phyloP scores from a whole-genome alignment of 2,888 invertebrate genomes.

The Dorcus hopei region DNA sequence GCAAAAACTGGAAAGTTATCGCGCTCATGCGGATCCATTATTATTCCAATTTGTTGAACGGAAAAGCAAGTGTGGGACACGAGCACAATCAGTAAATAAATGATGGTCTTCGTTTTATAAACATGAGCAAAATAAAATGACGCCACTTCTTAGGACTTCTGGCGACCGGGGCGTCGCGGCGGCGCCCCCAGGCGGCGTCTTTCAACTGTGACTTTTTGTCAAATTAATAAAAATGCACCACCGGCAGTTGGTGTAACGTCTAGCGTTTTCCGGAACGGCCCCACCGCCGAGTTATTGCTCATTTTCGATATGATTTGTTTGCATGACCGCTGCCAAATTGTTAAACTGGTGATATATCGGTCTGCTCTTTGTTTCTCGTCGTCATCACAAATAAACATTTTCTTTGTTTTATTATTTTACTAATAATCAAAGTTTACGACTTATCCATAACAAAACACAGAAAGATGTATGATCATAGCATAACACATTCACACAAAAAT shows the following conservation, averaged over 20 bases:
- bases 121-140: constrained; percentile 29
- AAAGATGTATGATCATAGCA: no score
- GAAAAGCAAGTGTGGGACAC: constrained; percentile 17
- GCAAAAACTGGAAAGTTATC: neutral
- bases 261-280: constrained; percentile 32
- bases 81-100: constrained; percentile 31
- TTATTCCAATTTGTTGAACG: constrained; percentile 7
- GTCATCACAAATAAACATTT: no score
- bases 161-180: constrained; percentile 38
- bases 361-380: neutral
- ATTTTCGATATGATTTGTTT: constrained; percentile 31
- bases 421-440: no score
- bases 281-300: constrained; percentile 26
- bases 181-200: constrained; percentile 42
- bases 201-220: constrained; percentile 33
- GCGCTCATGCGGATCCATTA: constrained; percentile 3
- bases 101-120: constrained; percentile 30
- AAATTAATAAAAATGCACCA: constrained; percentile 39
- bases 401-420: no score
- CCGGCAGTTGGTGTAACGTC: constrained; percentile 28
- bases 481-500: no score
- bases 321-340: constrained; percentile 28
- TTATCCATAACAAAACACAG: no score
- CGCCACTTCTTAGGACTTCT: constrained; percentile 42
- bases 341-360: constrained; percentile 8